These are phyloP conservation scores for Eucera pruinosa DNA, from an alignment of 2,888 invertebrate genomes.

Conservation along the genomic window DNA sequence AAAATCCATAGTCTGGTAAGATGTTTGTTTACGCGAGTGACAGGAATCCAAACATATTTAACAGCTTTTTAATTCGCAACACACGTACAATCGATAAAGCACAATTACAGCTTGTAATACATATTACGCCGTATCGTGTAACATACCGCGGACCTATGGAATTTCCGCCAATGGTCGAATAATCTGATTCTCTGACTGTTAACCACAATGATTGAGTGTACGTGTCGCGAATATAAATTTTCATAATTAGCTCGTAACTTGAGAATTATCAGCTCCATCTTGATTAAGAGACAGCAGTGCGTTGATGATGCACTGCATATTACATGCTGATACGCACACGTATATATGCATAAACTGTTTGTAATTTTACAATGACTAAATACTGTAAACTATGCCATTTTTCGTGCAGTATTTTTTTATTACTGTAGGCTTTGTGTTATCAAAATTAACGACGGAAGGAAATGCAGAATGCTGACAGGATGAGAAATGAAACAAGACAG, in stretches of 20 bases:
- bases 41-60: no score
- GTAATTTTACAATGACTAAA: no score
- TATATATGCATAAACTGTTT: neutral
- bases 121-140: constrained; percentile 11
- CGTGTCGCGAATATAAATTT: constrained; percentile 7
- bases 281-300: neutral
- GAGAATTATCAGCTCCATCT: neutral
- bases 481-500: no score
- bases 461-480: no score
- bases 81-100: neutral
- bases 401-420: no score
- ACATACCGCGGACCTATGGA: neutral
- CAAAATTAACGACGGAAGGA: no score
- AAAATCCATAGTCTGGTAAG: no score
- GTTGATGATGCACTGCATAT: neutral
- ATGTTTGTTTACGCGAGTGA: no score
- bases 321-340: no score
- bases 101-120: neutral
- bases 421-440: no score
- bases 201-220: constrained; percentile 7
- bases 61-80: neutral
- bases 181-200: constrained; percentile 33
- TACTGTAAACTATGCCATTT: no score
- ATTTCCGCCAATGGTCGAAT: constrained; percentile 18
- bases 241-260: constrained; percentile 10